Percentiles rank a stretch among this genome's conserved stretches.
These are phyloP conservation scores for Microtus ochrogaster DNA, from an alignment of 2,113 vertebrate species.

Conservation along the genomic window DNA sequence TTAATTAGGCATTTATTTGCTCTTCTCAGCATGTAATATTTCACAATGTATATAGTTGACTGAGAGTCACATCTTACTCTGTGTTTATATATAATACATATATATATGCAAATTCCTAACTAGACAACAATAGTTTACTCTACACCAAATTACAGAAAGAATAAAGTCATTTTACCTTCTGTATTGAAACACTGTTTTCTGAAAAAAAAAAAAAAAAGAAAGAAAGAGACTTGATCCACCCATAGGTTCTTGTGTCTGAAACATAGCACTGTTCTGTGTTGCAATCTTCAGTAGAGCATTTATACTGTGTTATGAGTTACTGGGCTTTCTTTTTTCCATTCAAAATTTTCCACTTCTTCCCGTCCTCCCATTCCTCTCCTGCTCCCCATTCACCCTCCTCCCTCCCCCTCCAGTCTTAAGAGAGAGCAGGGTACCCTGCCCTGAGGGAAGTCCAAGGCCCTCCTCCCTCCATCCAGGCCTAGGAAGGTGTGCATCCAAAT, in stretches of 20 bases:
- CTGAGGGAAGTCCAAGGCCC: too few relatives aligned
- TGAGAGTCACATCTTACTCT: background rate
- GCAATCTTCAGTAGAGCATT: background rate
- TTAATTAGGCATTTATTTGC: constrained; percentile 20
- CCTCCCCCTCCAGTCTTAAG: too few relatives aligned
- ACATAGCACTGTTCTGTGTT: background rate
- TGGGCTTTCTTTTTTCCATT: too few relatives aligned
- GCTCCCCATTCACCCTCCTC: too few relatives aligned
- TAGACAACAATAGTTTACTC: background rate
- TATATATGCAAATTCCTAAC: background rate
- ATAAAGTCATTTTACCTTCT: background rate
- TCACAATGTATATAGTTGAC: background rate
- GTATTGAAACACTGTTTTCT: background rate
- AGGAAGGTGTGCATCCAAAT: too few relatives aligned
- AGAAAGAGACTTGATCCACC: background rate
- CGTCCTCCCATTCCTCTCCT: too few relatives aligned
- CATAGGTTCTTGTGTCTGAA: background rate
- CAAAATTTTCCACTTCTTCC: too few relatives aligned
- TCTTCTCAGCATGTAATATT: background rate
- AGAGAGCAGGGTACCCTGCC: too few relatives aligned
- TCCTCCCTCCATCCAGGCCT: too few relatives aligned
- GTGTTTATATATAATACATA: background rate
- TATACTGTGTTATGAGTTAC: background rate
- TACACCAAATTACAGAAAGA: background rate
- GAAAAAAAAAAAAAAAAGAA: background rate